Conservation (phyloP, 2,888 invertebrate species). For the Cryptops parisi region DNA sequence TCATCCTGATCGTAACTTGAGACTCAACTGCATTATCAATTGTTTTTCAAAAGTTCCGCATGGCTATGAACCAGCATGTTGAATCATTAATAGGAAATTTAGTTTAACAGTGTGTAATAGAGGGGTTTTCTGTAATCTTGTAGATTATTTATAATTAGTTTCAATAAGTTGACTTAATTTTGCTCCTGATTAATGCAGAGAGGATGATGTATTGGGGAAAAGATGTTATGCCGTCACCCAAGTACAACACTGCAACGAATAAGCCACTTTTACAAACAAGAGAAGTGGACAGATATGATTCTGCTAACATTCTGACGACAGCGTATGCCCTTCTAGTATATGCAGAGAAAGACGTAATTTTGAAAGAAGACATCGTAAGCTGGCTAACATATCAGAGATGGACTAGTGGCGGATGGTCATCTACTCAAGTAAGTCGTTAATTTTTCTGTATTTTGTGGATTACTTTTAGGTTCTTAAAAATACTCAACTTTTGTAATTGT, state of each 20-base stretch:
- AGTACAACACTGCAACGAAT: constrained; percentile 76
- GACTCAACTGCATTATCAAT: too few relatives aligned
- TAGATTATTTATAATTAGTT: too few relatives aligned
- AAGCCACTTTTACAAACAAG: constrained; percentile 79
- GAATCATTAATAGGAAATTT: too few relatives aligned
- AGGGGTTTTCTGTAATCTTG: too few relatives aligned
- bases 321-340: constrained; percentile 81
- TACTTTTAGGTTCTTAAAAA: neutral
- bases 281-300: constrained; percentile 72
- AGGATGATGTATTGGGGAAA: constrained; percentile 77
- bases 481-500: constrained; percentile 1
- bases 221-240: constrained; percentile 60
- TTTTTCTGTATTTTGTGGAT: neutral
- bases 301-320: constrained; percentile 82
- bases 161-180: too few relatives aligned
- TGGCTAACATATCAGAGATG: constrained; percentile 81
- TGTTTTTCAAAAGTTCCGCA: too few relatives aligned
- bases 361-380: constrained; percentile 70
- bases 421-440: constrained; percentile 45
- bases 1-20: too few relatives aligned
- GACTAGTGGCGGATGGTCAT: constrained; percentile 76
- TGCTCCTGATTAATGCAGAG: too few relatives aligned
- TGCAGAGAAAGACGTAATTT: constrained; percentile 64
- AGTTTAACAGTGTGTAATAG: too few relatives aligned
- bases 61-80: too few relatives aligned